Conservation (phyloP, 2,888 invertebrate species). For the Lasioglossum malachurum region DNA sequence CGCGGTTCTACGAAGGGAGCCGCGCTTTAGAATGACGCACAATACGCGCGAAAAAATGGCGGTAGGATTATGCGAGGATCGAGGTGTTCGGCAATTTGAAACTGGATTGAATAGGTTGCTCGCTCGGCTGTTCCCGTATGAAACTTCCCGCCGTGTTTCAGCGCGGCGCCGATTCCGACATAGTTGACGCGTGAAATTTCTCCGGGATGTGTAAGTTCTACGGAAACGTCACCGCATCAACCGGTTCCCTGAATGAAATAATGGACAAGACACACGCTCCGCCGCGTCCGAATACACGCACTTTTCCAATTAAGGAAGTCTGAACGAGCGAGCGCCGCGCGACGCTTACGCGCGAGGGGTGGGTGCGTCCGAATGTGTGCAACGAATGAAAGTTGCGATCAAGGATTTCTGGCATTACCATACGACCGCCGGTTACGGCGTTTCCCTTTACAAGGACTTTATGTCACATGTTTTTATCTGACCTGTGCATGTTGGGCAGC, state of each 20-base stretch:
- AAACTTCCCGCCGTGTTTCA: slow-evolving; percentile 17
- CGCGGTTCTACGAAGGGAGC: background rate
- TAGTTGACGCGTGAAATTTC: slow-evolving; percentile 19
- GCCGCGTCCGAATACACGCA: slow-evolving; percentile 1
- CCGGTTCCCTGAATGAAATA: slow-evolving; percentile 44
- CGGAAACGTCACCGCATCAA: slow-evolving; percentile 25
- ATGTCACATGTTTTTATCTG: background rate
- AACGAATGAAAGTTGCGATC: slow-evolving; percentile 30
- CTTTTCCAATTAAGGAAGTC: slow-evolving; percentile 43
- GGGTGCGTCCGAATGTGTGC: slow-evolving; percentile 10
- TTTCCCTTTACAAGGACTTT: slow-evolving; percentile 22
- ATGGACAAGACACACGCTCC: slow-evolving; percentile 31
- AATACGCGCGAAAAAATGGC: background rate
- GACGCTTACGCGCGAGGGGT: background rate
- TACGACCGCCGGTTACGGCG: background rate
- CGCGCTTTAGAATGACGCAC: background rate
- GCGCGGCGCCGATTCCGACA: slow-evolving; percentile 19
- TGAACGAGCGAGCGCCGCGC: background rate
- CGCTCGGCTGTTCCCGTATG: slow-evolving; percentile 13
- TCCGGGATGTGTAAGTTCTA: slow-evolving; percentile 10
- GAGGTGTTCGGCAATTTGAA: slow-evolving; percentile 1
- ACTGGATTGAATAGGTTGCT: slow-evolving; percentile 8
- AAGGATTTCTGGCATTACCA: slow-evolving; percentile 24
- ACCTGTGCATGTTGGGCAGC: background rate
- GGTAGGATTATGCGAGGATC: background rate